These are phyloP conservation scores for Sepiola atlantica DNA, from an alignment of 2,888 invertebrate species.

Conservation along the genomic window DNA sequence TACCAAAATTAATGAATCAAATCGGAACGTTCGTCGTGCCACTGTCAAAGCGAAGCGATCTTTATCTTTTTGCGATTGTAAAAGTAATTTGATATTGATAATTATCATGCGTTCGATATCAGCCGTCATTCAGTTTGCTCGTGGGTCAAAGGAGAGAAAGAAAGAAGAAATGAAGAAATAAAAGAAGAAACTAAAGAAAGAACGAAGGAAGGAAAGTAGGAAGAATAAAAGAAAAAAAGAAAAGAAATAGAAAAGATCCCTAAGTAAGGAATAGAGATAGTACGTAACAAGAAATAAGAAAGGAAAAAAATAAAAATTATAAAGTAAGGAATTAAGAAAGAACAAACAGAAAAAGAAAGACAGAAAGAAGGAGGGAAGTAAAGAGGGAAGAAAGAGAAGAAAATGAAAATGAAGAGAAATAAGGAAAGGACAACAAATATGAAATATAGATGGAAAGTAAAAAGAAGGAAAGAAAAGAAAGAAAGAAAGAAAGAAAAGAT, in stretches of 20 bases:
- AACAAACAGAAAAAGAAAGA: too few species aligned
- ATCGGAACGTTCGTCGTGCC: not conserved
- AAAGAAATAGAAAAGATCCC: not conserved
- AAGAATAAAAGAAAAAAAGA: not conserved
- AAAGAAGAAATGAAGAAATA: not conserved
- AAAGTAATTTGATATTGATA: conserved; percentile 20
- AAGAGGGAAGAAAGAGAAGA: too few species aligned
- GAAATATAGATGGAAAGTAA: not conserved
- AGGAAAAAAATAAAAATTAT: too few species aligned
- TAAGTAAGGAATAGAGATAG: too few species aligned
- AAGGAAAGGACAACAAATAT: not conserved
- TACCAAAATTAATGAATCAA: not conserved
- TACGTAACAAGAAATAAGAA: too few species aligned
- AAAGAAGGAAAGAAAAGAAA: not conserved
- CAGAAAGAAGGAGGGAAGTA: too few species aligned
- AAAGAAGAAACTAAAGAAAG: not conserved
- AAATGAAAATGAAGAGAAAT: not conserved
- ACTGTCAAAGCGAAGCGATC: not conserved
- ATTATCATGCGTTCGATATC: conserved; percentile 12
- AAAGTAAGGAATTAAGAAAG: too few species aligned
- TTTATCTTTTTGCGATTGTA: not conserved
- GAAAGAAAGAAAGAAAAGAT: not conserved
- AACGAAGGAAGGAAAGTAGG: not conserved
- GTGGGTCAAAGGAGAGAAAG: not conserved
- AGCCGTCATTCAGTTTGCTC: not conserved